Conservation (phyloP, 2,113 vertebrate species). For the Cochlearius cochlearius region DNA sequence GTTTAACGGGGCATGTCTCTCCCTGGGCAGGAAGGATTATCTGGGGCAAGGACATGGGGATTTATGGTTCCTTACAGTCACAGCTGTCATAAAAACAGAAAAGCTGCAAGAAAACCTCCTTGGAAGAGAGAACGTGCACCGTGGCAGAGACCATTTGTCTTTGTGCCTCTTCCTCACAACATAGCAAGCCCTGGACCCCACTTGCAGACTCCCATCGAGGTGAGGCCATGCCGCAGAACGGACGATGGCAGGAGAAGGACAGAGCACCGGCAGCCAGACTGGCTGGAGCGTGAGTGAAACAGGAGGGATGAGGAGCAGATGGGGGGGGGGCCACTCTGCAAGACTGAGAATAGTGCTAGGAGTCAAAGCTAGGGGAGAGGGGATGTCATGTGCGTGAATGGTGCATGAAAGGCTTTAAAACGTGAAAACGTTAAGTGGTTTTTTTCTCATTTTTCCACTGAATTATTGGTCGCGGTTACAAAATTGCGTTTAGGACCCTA, state of each 20-base stretch:
- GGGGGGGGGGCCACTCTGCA: background rate
- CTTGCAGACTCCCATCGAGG: background rate
- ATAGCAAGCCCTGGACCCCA: background rate
- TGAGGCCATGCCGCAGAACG: rapidly evolving
- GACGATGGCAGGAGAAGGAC: background rate
- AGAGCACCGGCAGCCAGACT: background rate
- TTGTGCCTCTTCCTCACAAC: background rate
- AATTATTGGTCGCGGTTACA: background rate
- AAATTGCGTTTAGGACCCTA: background rate
- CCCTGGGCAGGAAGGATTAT: background rate
- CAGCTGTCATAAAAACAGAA: background rate
- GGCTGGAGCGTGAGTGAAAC: background rate
- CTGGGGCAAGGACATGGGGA: background rate
- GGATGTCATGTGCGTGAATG: background rate
- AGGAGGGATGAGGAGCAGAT: background rate
- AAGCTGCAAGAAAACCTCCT: background rate
- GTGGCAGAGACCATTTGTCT: background rate
- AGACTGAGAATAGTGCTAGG: background rate
- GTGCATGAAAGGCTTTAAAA: background rate
- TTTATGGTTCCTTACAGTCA: conserved; percentile 11
- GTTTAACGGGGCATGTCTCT: background rate
- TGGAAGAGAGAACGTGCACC: background rate
- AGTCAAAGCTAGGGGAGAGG: background rate
- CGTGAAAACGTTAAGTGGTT: background rate
- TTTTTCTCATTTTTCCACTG: background rate